Conservation (phyloP, 1,140 invertebrate species). For the Ctenoplectra terminalis region DNA sequence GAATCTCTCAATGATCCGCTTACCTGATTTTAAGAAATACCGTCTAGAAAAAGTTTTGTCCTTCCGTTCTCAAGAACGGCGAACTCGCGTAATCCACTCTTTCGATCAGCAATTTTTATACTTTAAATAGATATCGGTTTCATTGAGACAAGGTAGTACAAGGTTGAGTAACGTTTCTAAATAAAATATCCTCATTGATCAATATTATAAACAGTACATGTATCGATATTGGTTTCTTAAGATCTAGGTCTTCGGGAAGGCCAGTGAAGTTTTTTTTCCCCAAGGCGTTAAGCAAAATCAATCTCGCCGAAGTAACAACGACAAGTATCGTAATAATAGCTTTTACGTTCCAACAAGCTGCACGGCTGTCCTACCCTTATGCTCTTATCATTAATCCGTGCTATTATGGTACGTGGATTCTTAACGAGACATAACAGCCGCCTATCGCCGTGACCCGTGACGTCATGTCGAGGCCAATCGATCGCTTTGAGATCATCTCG, state of each 20-base stretch:
- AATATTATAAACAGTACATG: background rate
- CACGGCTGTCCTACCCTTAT: slow-evolving; percentile 34
- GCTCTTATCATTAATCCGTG: slow-evolving; percentile 53
- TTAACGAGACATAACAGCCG: slow-evolving; percentile 60
- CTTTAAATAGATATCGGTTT: slow-evolving; percentile 20
- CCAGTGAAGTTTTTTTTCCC: background rate
- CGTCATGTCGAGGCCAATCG: slow-evolving; percentile 62
- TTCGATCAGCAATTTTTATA: slow-evolving; percentile 37
- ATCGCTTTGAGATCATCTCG: slow-evolving; percentile 65
- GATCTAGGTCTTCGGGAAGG: background rate
- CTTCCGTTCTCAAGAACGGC: background rate
- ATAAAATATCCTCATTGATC: background rate
- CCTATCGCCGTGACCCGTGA: slow-evolving; percentile 51
- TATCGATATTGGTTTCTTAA: background rate
- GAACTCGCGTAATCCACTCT: slow-evolving; percentile 10
- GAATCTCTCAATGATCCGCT: slow-evolving; percentile 72
- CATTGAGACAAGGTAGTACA: background rate
- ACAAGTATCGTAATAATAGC: slow-evolving; percentile 39
- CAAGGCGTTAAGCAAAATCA: slow-evolving; percentile 14
- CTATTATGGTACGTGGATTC: slow-evolving; percentile 52
- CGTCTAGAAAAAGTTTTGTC: slow-evolving; percentile 73
- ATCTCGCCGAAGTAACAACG: slow-evolving; percentile 10
- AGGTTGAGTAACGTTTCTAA: background rate
- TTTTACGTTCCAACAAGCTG: slow-evolving; percentile 20
- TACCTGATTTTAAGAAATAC: slow-evolving; percentile 73